Base-by-base conservation (phyloP, 2,888 invertebrate species). In the Disparrhopalites patrizii region DNA sequence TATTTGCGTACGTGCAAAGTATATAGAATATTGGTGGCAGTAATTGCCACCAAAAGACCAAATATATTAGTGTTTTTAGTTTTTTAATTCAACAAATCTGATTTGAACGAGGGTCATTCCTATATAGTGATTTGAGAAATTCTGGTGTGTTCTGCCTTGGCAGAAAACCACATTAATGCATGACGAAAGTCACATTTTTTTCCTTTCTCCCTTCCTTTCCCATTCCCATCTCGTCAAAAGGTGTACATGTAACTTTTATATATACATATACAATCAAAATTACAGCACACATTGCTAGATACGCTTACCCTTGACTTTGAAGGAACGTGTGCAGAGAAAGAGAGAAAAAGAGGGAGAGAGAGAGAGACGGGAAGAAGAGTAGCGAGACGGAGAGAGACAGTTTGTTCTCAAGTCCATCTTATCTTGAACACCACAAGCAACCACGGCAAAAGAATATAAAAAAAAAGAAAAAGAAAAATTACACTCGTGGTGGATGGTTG, bases 131-230 rank as follows among this genome's bases (percentile, higher is more conserved):
- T 47, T 47, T 47, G 47, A 47, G 20, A n/a, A n/a, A n/a, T n/a
- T n/a, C n/a, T n/a, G n/a, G n/a, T n/a, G n/a, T n/a, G 47, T 25
- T 47, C 47, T 23, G 18, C 30, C 30, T 4, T 52, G 36, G 36
- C 25, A 20, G 23, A 28, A 54, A 54, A 54, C 54, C 54, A 31
- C 54, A 54, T 31, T 18, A n/a, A 27, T 54, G 54, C 54, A 54
- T 54, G 54, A 31, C 54, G 33, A 54, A 18, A 47, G 47, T 47
- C 20, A 25, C 25, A 23, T 47, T 47, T 47, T 25, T 25, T 25
- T 47, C 47, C 47, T 47, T 23, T 23, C 20, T 47, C 47, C 20
- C 23, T 20, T 20, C 8, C 20, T 47, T 47, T 47, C 8, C 47
- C 25, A 47, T 25, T 7, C 3, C 7, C 47, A n/a, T n/a, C n/a